A percentile compares a stretch with the other conserved stretches of the same genome.
Evolutionary conservation across 2,888 invertebrate species (phyloP).

Genomic region (Cephus spinipes): DNA sequence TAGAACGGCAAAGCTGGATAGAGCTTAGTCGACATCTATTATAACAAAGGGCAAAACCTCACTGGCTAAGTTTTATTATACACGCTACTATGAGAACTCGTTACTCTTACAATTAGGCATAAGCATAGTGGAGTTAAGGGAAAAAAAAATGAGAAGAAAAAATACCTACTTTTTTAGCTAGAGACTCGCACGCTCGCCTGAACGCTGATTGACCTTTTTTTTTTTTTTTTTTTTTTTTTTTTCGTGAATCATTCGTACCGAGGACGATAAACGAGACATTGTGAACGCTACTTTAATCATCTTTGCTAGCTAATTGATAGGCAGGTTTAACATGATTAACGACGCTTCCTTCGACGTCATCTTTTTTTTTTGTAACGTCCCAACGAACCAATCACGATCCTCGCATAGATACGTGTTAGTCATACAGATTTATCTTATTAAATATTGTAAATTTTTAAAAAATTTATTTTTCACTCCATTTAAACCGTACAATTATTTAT

Average conservation of each 20-base stretch:
- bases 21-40: neutral
- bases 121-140: constrained; percentile 2
- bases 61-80: neutral
- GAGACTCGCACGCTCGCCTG: neutral
- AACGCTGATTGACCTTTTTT: neutral
- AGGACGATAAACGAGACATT: neutral
- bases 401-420: neutral
- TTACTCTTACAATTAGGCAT: neutral
- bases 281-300: neutral
- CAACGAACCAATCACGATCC: neutral
- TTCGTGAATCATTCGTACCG: neutral
- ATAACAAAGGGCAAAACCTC: neutral
- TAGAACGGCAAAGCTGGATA: neutral
- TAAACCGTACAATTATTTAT: neutral
- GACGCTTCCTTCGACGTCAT: neutral
- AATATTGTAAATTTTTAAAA: neutral
- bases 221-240: neutral
- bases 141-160: constrained; percentile 5
- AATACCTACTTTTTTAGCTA: neutral
- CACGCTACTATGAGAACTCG: neutral
- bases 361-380: neutral
- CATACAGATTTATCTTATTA: neutral
- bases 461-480: neutral
- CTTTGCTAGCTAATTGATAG: neutral
- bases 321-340: neutral